A percentile compares a stretch with the other conserved stretches of the same genome.
These are phyloP conservation scores for Raphicerus campestris DNA, from an alignment of 2,113 vertebrate species.

Conservation along the genomic window DNA sequence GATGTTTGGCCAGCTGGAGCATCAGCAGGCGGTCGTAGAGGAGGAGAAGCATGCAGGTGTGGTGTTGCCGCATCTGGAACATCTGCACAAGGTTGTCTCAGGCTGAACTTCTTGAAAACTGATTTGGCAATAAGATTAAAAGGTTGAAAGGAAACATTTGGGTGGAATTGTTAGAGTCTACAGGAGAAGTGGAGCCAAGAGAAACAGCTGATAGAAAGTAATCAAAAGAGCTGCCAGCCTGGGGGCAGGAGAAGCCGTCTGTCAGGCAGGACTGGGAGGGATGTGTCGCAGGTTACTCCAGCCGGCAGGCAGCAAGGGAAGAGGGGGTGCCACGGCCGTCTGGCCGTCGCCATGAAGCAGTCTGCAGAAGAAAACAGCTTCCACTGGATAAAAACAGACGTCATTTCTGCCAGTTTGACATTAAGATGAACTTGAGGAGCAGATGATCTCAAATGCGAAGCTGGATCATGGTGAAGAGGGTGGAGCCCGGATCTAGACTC, in stretches of 20 bases:
- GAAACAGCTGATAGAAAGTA: accelerated
- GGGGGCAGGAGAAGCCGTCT: neutral
- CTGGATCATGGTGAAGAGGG: neutral
- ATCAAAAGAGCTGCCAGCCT: accelerated
- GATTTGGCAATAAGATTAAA: neutral
- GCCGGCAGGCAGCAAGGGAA: accelerated
- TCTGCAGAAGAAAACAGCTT: neutral
- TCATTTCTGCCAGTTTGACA: neutral
- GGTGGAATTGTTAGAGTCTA: neutral
- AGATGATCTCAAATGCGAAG: neutral
- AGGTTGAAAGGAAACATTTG: neutral
- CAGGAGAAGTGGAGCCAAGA: neutral
- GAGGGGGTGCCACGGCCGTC: neutral
- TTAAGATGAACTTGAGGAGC: neutral
- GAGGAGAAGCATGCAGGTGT: accelerated
- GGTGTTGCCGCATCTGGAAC: accelerated
- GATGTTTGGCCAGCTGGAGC: neutral
- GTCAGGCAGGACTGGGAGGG: accelerated
- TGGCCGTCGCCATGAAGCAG: neutral
- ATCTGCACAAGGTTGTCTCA: neutral
- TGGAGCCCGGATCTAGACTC: neutral
- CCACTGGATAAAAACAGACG: neutral
- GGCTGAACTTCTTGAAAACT: neutral
- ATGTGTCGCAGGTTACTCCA: accelerated
- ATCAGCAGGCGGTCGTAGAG: neutral